These are phyloP conservation scores for Coleophora deauratella DNA, from an alignment of 2,888 invertebrate genomes.

Conservation along the genomic window DNA sequence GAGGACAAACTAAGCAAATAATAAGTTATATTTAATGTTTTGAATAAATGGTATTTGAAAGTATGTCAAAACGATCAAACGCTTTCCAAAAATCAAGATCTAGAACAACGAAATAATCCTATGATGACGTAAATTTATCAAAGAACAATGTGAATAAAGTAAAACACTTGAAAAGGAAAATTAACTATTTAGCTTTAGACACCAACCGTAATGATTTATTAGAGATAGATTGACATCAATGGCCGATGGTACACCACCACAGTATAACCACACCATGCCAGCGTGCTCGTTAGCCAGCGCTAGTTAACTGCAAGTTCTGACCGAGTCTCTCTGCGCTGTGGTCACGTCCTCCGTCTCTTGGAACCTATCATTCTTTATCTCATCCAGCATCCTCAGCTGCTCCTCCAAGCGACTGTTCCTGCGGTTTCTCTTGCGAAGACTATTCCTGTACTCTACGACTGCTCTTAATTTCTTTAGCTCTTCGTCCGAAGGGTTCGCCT, in stretches of 20 bases:
- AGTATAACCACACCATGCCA: constrained; percentile 23
- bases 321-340: constrained; percentile 51
- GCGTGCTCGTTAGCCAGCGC: constrained; percentile 10
- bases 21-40: no score
- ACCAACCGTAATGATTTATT: constrained; percentile 11
- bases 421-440: constrained; percentile 27
- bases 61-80: no score
- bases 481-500: constrained; percentile 36
- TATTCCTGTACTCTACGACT: constrained; percentile 37
- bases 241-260: constrained; percentile 15
- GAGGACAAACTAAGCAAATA: no score
- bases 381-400: constrained; percentile 52
- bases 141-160: no score
- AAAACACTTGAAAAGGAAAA: no score
- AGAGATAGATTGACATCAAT: constrained; percentile 18
- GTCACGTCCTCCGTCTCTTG: constrained; percentile 47
- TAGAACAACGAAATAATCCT: constrained; percentile 3
- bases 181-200: constrained; percentile 10
- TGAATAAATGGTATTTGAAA: no score
- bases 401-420: constrained; percentile 57
- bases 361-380: constrained; percentile 48
- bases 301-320: constrained; percentile 32
- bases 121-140: no score
- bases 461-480: constrained; percentile 39
- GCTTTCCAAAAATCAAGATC: neutral